Evolutionary conservation across 2,797 vertebrate species (phyloP).

Genomic region (Anguilla marmorata): DNA sequence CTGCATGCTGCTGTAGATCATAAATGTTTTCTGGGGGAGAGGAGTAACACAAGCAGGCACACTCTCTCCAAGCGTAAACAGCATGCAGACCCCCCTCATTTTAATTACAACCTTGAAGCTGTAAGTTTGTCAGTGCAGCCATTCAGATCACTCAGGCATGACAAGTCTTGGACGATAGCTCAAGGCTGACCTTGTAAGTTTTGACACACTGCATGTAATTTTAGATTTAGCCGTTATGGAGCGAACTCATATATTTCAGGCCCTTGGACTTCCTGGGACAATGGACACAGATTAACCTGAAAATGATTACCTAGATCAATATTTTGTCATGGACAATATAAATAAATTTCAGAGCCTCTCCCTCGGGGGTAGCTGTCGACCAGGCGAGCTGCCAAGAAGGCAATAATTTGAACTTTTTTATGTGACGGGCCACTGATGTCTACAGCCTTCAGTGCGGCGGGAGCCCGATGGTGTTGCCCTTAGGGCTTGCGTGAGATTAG

Average conservation of each 20-base stretch:
- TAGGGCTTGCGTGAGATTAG: neutral
- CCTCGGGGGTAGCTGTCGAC: conserved; percentile 40
- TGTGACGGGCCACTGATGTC: conserved; percentile 37
- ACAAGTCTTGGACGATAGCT: conserved; percentile 36
- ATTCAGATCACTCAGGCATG: conserved; percentile 48
- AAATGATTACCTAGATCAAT: conserved; percentile 70
- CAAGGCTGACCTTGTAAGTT: conserved; percentile 60
- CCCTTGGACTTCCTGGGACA: conserved; percentile 33
- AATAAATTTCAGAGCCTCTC: conserved; percentile 58
- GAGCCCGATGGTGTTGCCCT: too few species aligned
- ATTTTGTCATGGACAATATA: conserved; percentile 57
- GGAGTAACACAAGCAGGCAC: conserved; percentile 15
- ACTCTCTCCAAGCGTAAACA: conserved; percentile 13
- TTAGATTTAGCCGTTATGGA: conserved; percentile 46
- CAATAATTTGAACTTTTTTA: conserved; percentile 50
- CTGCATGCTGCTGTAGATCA: neutral
- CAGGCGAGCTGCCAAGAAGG: conserved; percentile 41
- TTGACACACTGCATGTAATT: conserved; percentile 52
- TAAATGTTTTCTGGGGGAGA: neutral
- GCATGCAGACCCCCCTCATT: conserved; percentile 18
- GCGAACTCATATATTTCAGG: conserved; percentile 55
- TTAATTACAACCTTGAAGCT: conserved; percentile 50
- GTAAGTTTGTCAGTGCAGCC: conserved; percentile 36
- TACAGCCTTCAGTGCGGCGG: neutral
- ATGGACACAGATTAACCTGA: conserved; percentile 56